Percentiles rank a stretch among this genome's conserved stretches.
These are phyloP conservation scores for Euglossa dilemma DNA, from an alignment of 1,140 invertebrate genomes.

Conservation along the genomic window DNA sequence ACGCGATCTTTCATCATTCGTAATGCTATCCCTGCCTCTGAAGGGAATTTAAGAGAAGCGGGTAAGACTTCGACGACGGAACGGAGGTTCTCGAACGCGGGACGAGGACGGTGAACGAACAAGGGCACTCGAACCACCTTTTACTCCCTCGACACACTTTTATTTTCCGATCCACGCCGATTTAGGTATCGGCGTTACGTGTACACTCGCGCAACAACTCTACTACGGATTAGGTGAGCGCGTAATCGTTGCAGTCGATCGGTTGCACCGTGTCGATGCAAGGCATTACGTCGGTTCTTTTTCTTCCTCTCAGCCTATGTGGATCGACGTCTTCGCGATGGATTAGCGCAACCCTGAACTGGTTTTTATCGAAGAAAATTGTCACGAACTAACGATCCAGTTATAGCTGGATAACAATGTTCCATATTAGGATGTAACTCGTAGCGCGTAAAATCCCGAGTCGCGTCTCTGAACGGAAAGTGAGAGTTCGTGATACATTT, in stretches of 20 bases:
- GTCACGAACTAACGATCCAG: neutral
- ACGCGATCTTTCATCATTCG: neutral
- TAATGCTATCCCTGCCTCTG: too few relatives aligned
- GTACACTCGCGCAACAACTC: neutral
- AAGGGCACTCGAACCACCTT: slow-evolving; percentile 36
- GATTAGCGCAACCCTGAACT: slow-evolving; percentile 32
- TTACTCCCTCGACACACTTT: slow-evolving; percentile 55
- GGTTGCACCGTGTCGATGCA: neutral
- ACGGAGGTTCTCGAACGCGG: neutral
- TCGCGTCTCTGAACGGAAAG: slow-evolving; percentile 1
- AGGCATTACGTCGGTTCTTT: slow-evolving; percentile 3
- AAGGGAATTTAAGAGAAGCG: neutral
- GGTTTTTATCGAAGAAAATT: neutral
- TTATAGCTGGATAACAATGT: neutral
- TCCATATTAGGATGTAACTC: neutral
- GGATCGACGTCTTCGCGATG: neutral
- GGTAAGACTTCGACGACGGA: neutral
- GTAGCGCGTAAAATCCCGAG: neutral
- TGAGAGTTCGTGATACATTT: slow-evolving; percentile 20
- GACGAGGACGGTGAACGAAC: slow-evolving; percentile 15
- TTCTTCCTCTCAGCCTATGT: neutral
- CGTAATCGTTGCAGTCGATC: slow-evolving; percentile 27
- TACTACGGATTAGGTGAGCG: slow-evolving; percentile 16
- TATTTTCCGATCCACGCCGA: slow-evolving; percentile 55
- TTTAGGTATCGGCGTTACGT: slow-evolving; percentile 67